Evolutionary conservation across 2,797 vertebrate species (phyloP).

Genomic region (Enteromius radiatus): DNA sequence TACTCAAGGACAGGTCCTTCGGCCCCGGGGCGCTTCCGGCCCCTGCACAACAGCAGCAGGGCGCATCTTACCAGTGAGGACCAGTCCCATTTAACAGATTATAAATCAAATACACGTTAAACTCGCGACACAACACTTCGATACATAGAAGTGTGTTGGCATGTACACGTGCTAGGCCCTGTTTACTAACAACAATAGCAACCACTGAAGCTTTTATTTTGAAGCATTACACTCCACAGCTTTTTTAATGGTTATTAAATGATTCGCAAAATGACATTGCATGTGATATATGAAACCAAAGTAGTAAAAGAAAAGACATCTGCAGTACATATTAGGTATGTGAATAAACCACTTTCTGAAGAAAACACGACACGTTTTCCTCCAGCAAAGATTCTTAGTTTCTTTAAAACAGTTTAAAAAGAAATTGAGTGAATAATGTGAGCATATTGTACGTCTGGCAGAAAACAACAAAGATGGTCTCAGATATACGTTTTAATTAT

Average conservation of each 20-base stretch:
- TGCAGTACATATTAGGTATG: background rate
- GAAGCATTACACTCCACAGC: background rate
- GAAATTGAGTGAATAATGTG: background rate
- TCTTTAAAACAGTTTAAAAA: background rate
- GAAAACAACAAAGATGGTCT: slow-evolving; percentile 62
- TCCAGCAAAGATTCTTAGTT: background rate
- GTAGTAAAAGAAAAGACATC: background rate
- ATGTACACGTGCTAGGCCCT: background rate
- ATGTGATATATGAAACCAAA: background rate
- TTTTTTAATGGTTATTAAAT: background rate
- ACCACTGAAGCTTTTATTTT: background rate
- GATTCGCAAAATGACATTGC: background rate
- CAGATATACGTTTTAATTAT: slow-evolving; percentile 88
- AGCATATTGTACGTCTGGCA: background rate
- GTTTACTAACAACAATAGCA: slow-evolving; percentile 2
- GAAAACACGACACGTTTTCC: background rate
- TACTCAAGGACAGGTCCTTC: slow-evolving; percentile 78
- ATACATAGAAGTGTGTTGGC: background rate
- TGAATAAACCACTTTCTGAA: background rate
- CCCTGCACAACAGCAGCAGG: slow-evolving; percentile 71
- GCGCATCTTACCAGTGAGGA: slow-evolving; percentile 64
- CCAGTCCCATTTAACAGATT: slow-evolving; percentile 36
- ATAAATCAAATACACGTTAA: slow-evolving; percentile 14
- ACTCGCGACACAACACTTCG: slow-evolving; percentile 19
- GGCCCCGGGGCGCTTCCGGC: slow-evolving; percentile 76